Conservation (phyloP, 2,797 vertebrate species). For the Borostomias antarcticus region DNA sequence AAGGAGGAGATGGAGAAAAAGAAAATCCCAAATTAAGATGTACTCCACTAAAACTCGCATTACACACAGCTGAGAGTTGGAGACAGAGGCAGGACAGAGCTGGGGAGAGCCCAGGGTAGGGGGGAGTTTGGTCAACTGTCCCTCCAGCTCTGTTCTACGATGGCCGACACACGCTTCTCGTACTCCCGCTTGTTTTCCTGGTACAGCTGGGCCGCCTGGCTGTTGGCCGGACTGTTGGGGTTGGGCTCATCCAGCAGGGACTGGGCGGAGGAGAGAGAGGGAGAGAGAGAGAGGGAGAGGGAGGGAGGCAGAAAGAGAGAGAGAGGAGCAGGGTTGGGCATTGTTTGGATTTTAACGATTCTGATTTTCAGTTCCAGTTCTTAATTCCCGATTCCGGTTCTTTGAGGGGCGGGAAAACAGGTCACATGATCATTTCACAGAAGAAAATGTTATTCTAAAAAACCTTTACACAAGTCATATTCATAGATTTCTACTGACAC, state of each 20-base stretch:
- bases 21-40: conserved; percentile 45
- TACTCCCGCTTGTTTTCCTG: conserved; percentile 99
- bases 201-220: conserved; percentile 98
- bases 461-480: too few species aligned
- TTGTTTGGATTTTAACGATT: too few species aligned
- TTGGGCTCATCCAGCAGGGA: conserved; percentile 98
- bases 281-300: conserved; percentile 7
- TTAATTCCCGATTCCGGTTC: too few species aligned
- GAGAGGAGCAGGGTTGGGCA: too few species aligned
- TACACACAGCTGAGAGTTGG: conserved; percentile 53
- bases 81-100: conserved; percentile 36
- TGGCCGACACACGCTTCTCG: conserved; percentile 96
- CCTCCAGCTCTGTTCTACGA: conserved; percentile 99
- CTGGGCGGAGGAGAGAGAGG: conserved; percentile 61
- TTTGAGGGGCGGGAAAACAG: too few species aligned
- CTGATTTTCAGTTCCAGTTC: too few species aligned
- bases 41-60: conserved; percentile 68
- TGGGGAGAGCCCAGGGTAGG: not conserved
- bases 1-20: not conserved
- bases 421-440: too few species aligned
- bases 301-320: too few species aligned
- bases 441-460: too few species aligned
- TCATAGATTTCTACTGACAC: too few species aligned
- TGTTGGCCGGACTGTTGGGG: conserved; percentile 98
- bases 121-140: conserved; percentile 88